Evolutionary conservation across 1,140 invertebrate genomes (phyloP), one percentile per base, ranked within the genome.

Genomic region (Wasmannia auropunctata): DNA sequence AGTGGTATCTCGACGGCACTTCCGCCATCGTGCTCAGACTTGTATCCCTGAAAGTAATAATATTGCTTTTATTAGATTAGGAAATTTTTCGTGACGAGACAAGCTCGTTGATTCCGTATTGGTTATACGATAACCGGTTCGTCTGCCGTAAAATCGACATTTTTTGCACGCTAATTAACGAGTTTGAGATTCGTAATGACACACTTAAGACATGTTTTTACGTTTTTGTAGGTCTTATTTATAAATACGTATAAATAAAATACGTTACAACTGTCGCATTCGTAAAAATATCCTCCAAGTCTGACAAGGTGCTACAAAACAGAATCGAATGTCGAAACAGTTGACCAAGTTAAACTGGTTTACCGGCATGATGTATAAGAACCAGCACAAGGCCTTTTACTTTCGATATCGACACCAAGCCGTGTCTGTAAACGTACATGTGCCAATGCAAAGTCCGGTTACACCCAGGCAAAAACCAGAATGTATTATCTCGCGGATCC

Each of bases 1-100:
- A 98, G 93, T 98, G 97, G 94, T 97, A 98, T 91, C 96, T 97
- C 31, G 97, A 97, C 0, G 97, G 96, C 34, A 97, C 95, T 94
- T 96, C 96, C 11, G 96, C 96, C 87, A 96, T 96, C 4, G 95
- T 96, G 56, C 95, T 95, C 69, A 96, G 93, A 80, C 96, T 96
- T 16, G 96, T 96, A 83, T 96, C 96, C 87, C 96, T 97, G 94
- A 72, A 94, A 95, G 86, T 51, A 87, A 90, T 0, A 25, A 69
- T 22, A 1, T 1, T 43, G 28, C 5, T 54, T 46, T 70, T 40
- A 69, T 16, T 28, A 49, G 5, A 65, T 3, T 16, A 46, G 3
- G n/a, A n/a, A n/a, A n/a, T n/a, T n/a, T n/a, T n/a, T n/a, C n/a
- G 2, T 37, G 8, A 5, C 6, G 14, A 67, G 2, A 28, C 25